Evolutionary conservation across 2,113 vertebrate species (phyloP).

Genomic region (Sapayoa aenigma): DNA sequence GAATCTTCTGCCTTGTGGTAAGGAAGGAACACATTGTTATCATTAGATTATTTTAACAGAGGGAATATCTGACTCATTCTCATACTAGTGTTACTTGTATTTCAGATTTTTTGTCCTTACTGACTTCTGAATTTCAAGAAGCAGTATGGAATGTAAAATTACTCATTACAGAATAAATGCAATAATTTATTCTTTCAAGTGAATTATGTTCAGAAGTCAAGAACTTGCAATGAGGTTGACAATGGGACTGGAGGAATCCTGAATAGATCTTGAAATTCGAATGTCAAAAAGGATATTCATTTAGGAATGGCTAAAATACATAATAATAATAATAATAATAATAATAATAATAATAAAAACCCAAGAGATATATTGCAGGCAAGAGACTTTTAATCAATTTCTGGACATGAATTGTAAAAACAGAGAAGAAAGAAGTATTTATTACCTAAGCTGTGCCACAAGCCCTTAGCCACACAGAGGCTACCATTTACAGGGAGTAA

Average conservation of each 20-base stretch:
- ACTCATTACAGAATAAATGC: neutral
- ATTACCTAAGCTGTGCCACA: neutral
- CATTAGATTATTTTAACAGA: neutral
- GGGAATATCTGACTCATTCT: conserved; percentile 5
- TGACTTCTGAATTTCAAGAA: conserved; percentile 10
- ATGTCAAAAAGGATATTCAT: neutral
- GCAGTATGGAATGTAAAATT: neutral
- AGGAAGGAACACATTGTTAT: conserved; percentile 12
- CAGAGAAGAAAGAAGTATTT: neutral
- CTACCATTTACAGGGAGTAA: neutral
- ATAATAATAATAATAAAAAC: neutral
- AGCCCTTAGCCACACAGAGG: neutral
- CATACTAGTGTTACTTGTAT: neutral
- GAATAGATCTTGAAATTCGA: neutral
- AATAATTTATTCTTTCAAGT: neutral
- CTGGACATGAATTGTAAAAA: neutral
- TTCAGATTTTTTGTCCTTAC: conserved; percentile 1
- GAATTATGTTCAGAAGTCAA: neutral
- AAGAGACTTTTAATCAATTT: neutral
- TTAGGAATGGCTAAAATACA: neutral
- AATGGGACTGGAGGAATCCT: neutral
- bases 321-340: neutral
- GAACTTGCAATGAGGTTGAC: neutral
- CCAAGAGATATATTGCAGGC: neutral
- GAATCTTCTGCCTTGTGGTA: neutral